These are phyloP conservation scores for Macrotis lagotis DNA, from an alignment of 2,113 vertebrate species.

Conservation along the genomic window DNA sequence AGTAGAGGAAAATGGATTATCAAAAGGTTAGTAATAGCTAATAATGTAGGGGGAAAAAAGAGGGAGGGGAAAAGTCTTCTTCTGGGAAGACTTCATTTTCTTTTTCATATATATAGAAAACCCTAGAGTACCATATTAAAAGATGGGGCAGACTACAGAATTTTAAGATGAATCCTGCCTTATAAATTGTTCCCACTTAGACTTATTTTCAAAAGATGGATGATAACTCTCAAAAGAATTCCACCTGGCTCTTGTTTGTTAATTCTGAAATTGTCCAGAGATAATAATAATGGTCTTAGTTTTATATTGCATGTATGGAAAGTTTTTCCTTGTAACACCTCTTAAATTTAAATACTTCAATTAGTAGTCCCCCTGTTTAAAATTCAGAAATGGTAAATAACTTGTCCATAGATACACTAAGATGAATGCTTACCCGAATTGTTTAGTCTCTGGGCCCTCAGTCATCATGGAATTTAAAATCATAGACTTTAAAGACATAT, in stretches of 20 bases:
- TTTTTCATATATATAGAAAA: constrained; percentile 5
- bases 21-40: neutral
- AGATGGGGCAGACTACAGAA: neutral
- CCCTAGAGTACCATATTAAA: constrained; percentile 35
- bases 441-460: neutral
- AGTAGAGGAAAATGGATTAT: neutral
- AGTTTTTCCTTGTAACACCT: neutral
- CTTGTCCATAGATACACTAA: neutral
- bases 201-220: neutral
- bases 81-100: constrained; percentile 3
- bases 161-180: neutral
- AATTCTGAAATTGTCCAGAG: neutral
- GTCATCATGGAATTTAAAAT: neutral
- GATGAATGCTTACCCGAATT: neutral
- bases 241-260: neutral
- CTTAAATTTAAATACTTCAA: neutral
- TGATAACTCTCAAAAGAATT: neutral
- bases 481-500: neutral
- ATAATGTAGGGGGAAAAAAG: neutral
- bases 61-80: neutral
- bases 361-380: neutral
- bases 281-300: neutral
- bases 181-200: constrained; percentile 36
- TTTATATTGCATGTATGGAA: neutral
- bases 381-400: neutral